These are phyloP conservation scores for Poecilia wingei DNA, from an alignment of 2,797 vertebrate species.

Conservation along the genomic window DNA sequence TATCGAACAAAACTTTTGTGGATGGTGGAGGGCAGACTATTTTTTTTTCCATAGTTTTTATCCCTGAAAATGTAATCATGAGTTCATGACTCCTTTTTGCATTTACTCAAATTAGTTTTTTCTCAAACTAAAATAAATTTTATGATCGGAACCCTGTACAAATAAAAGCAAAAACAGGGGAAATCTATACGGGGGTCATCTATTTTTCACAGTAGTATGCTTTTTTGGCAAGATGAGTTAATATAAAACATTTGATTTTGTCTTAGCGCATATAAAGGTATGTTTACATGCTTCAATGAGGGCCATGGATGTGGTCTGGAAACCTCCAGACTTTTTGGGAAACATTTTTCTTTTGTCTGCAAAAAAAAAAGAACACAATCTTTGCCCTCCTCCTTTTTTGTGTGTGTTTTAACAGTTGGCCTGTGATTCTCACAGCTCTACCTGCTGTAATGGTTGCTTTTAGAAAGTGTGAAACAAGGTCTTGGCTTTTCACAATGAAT, in stretches of 20 bases:
- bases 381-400: slow-evolving; percentile 48
- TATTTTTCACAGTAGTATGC: neutral
- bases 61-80: neutral
- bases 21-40: neutral
- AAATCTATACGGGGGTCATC: neutral
- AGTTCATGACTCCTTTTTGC: neutral
- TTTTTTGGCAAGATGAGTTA: neutral
- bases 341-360: slow-evolving; percentile 57
- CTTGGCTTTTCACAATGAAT: slow-evolving; percentile 75
- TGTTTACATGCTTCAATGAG: slow-evolving; percentile 32
- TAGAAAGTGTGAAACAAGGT: slow-evolving; percentile 79
- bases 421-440: slow-evolving; percentile 76
- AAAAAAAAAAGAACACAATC: slow-evolving; percentile 32
- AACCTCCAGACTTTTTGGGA: slow-evolving; percentile 47
- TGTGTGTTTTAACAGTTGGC: slow-evolving; percentile 68
- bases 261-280: neutral
- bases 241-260: neutral
- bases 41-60: neutral
- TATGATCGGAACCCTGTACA: neutral
- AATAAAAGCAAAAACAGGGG: neutral
- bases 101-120: neutral
- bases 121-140: neutral
- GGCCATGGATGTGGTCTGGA: slow-evolving; percentile 50
- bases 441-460: slow-evolving; percentile 79
- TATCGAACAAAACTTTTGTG: no score